Conservation (phyloP, 2,888 invertebrate genomes). For the Apamea sordens region DNA sequence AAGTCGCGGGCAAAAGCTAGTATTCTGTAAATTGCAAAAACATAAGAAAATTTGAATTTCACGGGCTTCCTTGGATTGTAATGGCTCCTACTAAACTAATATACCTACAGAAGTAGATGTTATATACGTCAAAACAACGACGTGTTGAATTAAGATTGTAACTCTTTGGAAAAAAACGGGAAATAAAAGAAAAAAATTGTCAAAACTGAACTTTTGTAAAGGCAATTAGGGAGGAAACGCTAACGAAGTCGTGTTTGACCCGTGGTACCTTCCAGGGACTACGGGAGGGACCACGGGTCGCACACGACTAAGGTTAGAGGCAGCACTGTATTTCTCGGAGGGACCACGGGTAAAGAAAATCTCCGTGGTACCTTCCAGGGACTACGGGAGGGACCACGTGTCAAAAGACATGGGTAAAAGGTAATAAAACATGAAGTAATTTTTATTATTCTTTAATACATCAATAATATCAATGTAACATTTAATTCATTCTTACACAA, state of each 20-base stretch:
- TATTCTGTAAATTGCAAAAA: no score
- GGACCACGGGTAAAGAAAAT: no score
- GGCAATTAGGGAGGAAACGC: not conserved
- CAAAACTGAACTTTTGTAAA: not conserved
- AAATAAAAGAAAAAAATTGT: not conserved
- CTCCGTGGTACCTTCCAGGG: no score
- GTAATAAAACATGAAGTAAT: constrained; percentile 53
- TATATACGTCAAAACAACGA: not conserved
- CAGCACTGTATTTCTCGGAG: no score
- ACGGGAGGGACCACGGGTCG: no score
- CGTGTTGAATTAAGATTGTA: not conserved
- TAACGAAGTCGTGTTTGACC: no score
- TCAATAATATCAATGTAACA: constrained; percentile 84
- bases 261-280: no score
- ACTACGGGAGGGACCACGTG: no score
- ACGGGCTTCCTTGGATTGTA: not conserved
- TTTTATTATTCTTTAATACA: constrained; percentile 79
- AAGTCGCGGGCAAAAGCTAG: no score
- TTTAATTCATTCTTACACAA: constrained; percentile 73
- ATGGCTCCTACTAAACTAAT: not conserved
- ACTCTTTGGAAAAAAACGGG: not conserved
- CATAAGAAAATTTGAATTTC: not conserved
- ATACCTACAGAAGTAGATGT: not conserved
- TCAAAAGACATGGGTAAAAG: not conserved
- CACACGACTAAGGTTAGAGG: no score